Evolutionary conservation across 2,797 vertebrate genomes (phyloP).

Genomic region (Morus bassanus): DNA sequence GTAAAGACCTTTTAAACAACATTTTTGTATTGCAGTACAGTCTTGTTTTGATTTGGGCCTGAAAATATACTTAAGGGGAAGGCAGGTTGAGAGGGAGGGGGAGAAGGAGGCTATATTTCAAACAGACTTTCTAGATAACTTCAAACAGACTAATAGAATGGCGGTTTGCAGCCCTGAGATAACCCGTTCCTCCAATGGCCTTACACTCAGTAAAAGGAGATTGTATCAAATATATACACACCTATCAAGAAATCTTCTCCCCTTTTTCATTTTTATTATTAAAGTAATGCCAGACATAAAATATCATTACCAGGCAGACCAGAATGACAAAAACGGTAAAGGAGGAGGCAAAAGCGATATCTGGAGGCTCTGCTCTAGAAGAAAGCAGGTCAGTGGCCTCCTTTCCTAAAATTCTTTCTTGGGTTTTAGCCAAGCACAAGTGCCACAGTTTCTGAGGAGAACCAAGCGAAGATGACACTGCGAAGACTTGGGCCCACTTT

Average conservation of each 20-base stretch:
- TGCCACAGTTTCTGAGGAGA: neutral
- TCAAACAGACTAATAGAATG: conserved; percentile 66
- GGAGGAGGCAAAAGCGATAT: neutral
- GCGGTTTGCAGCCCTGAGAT: conserved; percentile 54
- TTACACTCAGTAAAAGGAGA: conserved; percentile 45
- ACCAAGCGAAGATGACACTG: neutral
- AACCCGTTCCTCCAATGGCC: conserved; percentile 59
- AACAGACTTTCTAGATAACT: conserved; percentile 65
- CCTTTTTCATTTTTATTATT: conserved; percentile 60
- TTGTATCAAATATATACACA: conserved; percentile 42
- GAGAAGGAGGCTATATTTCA: conserved; percentile 54
- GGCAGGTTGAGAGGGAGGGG: conserved; percentile 11
- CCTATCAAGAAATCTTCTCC: conserved; percentile 48
- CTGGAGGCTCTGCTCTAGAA: neutral
- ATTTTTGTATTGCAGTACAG: neutral
- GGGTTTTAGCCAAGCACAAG: neutral
- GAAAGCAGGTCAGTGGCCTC: neutral
- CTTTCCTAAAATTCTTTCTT: neutral
- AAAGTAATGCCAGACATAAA: conserved; percentile 53
- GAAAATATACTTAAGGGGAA: conserved; percentile 51
- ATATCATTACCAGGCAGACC: conserved; percentile 10
- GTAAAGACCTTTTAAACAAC: conserved; percentile 7
- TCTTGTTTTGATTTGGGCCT: conserved; percentile 40
- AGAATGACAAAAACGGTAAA: conserved; percentile 7
- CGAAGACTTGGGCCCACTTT: neutral